These are phyloP conservation scores for Eledone cirrhosa DNA, from an alignment of 2,888 invertebrate species.

Conservation along the genomic window DNA sequence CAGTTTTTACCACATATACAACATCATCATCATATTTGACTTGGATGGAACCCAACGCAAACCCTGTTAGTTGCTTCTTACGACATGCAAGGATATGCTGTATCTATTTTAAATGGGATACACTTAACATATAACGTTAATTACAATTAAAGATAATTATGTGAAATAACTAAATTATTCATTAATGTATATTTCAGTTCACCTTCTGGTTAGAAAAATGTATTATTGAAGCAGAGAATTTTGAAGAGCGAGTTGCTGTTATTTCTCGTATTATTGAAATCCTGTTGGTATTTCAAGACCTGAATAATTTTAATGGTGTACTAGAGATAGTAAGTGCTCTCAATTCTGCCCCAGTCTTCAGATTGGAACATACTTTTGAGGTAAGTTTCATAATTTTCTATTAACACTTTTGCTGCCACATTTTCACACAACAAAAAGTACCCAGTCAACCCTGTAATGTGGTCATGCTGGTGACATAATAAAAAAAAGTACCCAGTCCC, in stretches of 20 bases:
- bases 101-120: too few species aligned
- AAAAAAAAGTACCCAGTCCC: too few species aligned
- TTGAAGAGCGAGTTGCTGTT: constrained; percentile 93
- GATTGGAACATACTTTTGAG: constrained; percentile 79
- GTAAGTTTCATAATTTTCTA: constrained; percentile 46
- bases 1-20: too few species aligned
- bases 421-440: neutral
- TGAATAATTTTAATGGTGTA: constrained; percentile 99
- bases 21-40: too few species aligned
- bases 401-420: neutral
- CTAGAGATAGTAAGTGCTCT: constrained; percentile 92
- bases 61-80: too few species aligned
- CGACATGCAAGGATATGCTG: too few species aligned
- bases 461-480: too few species aligned
- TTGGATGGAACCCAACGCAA: too few species aligned
- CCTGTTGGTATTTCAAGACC: constrained; percentile 90
- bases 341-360: constrained; percentile 88
- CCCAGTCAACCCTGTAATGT: too few species aligned
- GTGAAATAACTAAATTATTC: too few species aligned
- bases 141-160: too few species aligned
- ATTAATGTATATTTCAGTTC: constrained; percentile 72
- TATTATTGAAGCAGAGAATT: constrained; percentile 93
- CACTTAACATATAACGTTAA: too few species aligned
- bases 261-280: constrained; percentile 90
- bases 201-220: constrained; percentile 96